Evolutionary conservation across 2,113 vertebrate genomes (phyloP).

Genomic region (Brachyhypopomus occidentalis): DNA sequence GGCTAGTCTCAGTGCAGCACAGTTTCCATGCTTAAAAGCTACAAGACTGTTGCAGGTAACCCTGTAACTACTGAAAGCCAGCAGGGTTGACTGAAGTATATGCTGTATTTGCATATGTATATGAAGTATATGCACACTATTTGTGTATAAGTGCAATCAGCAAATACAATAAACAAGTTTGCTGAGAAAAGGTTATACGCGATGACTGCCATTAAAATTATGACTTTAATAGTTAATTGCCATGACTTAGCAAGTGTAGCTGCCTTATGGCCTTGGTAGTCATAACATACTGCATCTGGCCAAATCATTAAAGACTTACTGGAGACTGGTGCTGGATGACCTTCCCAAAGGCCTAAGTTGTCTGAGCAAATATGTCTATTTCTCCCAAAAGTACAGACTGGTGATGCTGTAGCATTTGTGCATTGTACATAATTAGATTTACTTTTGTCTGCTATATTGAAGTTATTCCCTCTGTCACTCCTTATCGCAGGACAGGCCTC

Average conservation of each 20-base stretch:
- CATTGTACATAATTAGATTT: not conserved
- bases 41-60: slow-evolving; percentile 4
- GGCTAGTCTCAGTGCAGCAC: not conserved
- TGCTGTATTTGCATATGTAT: no score
- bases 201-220: not conserved
- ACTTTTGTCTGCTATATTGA: not conserved
- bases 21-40: slow-evolving; percentile 4
- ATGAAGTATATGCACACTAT: no score
- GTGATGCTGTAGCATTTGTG: no score
- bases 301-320: not conserved
- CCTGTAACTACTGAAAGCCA: not conserved
- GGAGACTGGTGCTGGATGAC: not conserved
- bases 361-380: not conserved
- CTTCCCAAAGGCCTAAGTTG: not conserved
- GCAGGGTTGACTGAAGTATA: not conserved
- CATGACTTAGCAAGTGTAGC: not conserved
- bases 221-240: not conserved
- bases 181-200: not conserved
- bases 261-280: not conserved
- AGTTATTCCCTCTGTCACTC: not conserved
- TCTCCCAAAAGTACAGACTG: not conserved
- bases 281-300: not conserved
- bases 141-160: no score
- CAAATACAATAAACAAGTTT: no score
- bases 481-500: no score